A percentile compares a stretch with the other conserved stretches of the same genome.
These are phyloP conservation scores for Micropoecilia bifurca DNA, from an alignment of 2,797 vertebrate species.

Conservation along the genomic window DNA sequence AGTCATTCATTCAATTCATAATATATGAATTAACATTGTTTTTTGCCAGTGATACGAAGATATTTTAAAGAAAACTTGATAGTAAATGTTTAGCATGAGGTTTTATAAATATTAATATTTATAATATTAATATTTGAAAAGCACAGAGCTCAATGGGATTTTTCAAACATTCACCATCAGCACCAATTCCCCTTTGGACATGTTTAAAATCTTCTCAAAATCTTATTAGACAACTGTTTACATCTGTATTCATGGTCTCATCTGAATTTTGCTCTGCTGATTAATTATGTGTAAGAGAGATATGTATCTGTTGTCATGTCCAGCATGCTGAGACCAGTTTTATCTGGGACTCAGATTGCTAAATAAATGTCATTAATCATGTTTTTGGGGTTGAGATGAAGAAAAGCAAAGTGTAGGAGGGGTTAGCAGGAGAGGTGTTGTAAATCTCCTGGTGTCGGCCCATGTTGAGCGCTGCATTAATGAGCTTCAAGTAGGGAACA, in stretches of 20 bases:
- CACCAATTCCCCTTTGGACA: slow-evolving; percentile 46
- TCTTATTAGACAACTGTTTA: slow-evolving; percentile 40
- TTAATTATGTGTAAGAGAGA: slow-evolving; percentile 69
- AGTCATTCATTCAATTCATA: neutral
- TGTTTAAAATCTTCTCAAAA: slow-evolving; percentile 33
- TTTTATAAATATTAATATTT: no score
- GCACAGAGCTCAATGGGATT: slow-evolving; percentile 6
- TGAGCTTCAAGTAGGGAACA: slow-evolving; percentile 80
- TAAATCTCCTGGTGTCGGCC: slow-evolving; percentile 76
- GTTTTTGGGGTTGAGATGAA: slow-evolving; percentile 43
- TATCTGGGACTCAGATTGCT: slow-evolving; percentile 51
- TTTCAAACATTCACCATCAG: slow-evolving; percentile 28
- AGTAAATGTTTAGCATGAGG: neutral
- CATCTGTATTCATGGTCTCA: slow-evolving; percentile 51
- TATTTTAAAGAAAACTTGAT: neutral
- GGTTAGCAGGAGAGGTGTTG: slow-evolving; percentile 39
- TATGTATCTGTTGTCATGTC: slow-evolving; percentile 59
- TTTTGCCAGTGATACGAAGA: neutral
- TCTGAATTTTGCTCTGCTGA: slow-evolving; percentile 57
- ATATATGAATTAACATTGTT: neutral
- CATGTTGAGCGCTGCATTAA: slow-evolving; percentile 80
- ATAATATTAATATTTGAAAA: neutral
- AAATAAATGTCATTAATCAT: slow-evolving; percentile 81
- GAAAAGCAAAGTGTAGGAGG: slow-evolving; percentile 1
- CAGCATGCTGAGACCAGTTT: slow-evolving; percentile 46